Evolutionary conservation across 1,140 invertebrate species (phyloP).

Genomic region (Berghia stephanieae): DNA sequence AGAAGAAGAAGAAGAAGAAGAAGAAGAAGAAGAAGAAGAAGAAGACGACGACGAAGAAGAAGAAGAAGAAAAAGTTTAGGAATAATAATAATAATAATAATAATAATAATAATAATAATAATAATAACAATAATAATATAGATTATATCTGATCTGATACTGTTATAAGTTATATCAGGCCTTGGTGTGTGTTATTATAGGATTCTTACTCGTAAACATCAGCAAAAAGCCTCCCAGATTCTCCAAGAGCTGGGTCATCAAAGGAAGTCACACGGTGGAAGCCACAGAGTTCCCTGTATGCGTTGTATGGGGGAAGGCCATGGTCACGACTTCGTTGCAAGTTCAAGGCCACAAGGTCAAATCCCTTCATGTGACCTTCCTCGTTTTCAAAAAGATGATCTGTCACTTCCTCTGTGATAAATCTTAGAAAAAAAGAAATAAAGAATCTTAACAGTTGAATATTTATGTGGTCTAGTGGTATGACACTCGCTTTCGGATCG

Average conservation of each 20-base stretch:
- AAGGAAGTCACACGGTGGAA: slow-evolving; percentile 52
- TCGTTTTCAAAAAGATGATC: slow-evolving; percentile 30
- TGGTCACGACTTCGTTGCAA: slow-evolving; percentile 33
- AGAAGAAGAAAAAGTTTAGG: background rate
- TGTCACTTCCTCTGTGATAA: slow-evolving; percentile 27
- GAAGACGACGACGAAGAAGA: background rate
- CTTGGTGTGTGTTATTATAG: background rate
- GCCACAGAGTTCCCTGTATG: slow-evolving; percentile 33
- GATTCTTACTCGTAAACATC: slow-evolving; percentile 11
- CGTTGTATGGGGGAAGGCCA: slow-evolving; percentile 68
- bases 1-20: background rate
- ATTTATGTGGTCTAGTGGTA: too few relatives aligned
- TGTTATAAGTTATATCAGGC: too few relatives aligned
- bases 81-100: background rate
- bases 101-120: background rate
- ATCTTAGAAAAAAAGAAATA: background rate
- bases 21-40: background rate
- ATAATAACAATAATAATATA: background rate
- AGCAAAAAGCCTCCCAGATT: slow-evolving; percentile 1
- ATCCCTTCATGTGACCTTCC: slow-evolving; percentile 13
- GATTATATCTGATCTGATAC: background rate
- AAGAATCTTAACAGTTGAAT: background rate
- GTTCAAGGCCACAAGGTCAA: slow-evolving; percentile 34
- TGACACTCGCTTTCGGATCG: too few relatives aligned
- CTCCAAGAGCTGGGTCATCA: slow-evolving; percentile 15